Conservation (phyloP, 2,888 invertebrate species). For the Polia nebulosa region DNA sequence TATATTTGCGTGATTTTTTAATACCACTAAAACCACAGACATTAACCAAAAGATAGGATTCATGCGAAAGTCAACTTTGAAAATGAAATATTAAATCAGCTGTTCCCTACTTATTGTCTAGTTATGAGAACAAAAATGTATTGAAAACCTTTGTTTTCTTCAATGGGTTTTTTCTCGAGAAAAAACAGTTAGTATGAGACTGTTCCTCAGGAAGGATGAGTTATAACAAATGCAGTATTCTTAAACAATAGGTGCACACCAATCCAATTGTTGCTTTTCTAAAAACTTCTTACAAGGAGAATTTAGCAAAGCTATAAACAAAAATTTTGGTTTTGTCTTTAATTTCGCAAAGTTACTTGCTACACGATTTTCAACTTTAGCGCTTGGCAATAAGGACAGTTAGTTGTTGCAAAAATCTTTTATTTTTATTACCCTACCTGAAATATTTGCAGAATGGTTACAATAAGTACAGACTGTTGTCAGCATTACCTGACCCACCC, state of each 20-base stretch:
- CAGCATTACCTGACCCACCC: no score
- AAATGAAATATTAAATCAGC: background rate
- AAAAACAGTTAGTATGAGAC: no score
- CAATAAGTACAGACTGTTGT: no score
- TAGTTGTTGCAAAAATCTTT: background rate
- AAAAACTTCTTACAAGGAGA: slow-evolving; percentile 14
- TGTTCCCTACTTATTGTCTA: background rate
- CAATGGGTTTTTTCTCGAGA: background rate
- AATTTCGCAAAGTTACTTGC: slow-evolving; percentile 17
- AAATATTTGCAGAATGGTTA: slow-evolving; percentile 33
- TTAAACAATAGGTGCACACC: background rate
- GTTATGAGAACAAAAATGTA: background rate
- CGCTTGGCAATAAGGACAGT: background rate
- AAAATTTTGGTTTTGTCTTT: slow-evolving; percentile 20
- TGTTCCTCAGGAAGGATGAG: no score
- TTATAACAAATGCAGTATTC: background rate
- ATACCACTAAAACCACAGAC: no score
- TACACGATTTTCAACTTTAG: slow-evolving; percentile 40
- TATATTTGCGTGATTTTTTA: no score
- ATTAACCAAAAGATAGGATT: no score
- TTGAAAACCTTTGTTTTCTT: background rate
- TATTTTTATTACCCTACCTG: slow-evolving; percentile 56
- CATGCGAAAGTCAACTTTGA: no score
- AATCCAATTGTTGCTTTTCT: no score
- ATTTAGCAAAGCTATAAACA: slow-evolving; percentile 40